These are phyloP conservation scores for Cotesia chilonis DNA, from an alignment of 1,140 invertebrate species.

Conservation along the genomic window DNA sequence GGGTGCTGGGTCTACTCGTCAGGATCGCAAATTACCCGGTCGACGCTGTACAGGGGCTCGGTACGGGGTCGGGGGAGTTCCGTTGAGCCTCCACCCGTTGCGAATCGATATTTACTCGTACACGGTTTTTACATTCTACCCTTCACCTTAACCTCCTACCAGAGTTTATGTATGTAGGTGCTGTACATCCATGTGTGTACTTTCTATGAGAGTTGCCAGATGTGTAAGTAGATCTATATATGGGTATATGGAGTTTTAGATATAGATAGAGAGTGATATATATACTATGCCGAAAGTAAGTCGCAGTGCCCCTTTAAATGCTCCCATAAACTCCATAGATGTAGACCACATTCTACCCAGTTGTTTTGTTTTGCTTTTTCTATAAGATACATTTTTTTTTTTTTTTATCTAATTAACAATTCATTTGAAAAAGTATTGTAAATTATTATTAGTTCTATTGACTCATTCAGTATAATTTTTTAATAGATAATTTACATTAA, in stretches of 20 bases:
- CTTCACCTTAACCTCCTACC: not conserved
- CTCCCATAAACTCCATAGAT: conserved; percentile 26
- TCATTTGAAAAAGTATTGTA: too few species aligned
- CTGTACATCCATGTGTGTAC: not conserved
- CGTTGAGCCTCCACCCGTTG: conserved; percentile 23
- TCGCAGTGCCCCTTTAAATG: conserved; percentile 38
- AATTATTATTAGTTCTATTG: too few species aligned
- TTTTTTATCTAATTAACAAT: not conserved
- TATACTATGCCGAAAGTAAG: not conserved
- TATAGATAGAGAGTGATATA: not conserved
- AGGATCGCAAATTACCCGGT: conserved; percentile 50
- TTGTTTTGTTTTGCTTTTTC: not conserved
- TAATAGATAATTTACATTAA: too few species aligned
- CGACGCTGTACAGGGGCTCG: not conserved
- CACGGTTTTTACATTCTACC: conserved; percentile 24
- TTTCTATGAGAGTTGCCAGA: not conserved
- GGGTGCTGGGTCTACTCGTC: conserved; percentile 33
- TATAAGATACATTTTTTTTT: not conserved
- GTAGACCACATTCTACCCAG: not conserved
- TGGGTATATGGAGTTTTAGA: not conserved
- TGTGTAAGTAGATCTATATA: conserved; percentile 1
- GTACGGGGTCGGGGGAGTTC: not conserved
- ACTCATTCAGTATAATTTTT: too few species aligned
- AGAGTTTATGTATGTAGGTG: conserved; percentile 5
- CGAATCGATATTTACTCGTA: conserved; percentile 36